Conservation (phyloP, 30 jellyfish, hydroid and myxozoan species). For the Aurelia sp. region DNA sequence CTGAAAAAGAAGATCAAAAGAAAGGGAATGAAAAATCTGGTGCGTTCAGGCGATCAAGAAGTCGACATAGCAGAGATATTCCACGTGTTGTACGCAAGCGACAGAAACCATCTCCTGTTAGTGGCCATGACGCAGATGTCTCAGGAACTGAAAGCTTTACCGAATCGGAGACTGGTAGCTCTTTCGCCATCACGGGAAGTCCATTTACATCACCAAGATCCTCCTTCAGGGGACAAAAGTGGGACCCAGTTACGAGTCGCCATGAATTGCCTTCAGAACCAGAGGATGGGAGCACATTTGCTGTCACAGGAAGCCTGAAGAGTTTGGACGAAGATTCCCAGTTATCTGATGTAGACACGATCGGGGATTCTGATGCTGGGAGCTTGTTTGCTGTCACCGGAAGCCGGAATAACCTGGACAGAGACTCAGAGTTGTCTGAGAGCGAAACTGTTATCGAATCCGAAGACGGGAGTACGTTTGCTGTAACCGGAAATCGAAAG, state of each 20-base stretch:
- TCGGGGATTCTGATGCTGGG: slow-evolving; percentile 31
- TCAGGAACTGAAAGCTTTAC: slow-evolving; percentile 32
- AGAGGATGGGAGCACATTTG: slow-evolving; percentile 42
- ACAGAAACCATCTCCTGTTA: background rate
- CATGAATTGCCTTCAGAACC: background rate
- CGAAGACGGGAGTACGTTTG: slow-evolving; percentile 44
- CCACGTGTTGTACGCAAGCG: slow-evolving; percentile 41
- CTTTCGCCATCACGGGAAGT: slow-evolving; percentile 41
- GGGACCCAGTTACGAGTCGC: background rate
- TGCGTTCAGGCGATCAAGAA: slow-evolving; percentile 34
- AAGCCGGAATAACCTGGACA: background rate
- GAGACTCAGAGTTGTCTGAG: slow-evolving; percentile 14
- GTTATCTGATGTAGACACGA: slow-evolving; percentile 10
- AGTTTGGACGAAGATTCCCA: background rate
- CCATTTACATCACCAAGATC: slow-evolving; percentile 47
- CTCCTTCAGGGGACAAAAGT: slow-evolving; percentile 6
- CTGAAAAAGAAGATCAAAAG: background rate
- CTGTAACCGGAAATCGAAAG: slow-evolving; percentile 39
- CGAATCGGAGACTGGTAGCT: slow-evolving; percentile 44
- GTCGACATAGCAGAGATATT: slow-evolving; percentile 44
- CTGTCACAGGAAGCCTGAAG: slow-evolving; percentile 17
- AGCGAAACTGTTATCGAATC: slow-evolving; percentile 23
- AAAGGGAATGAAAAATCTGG: background rate
- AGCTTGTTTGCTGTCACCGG: background rate
- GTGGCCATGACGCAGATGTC: slow-evolving; percentile 12